These are phyloP conservation scores for Tetramorium parvispinum DNA, from an alignment of 1,140 invertebrate species.

Conservation along the genomic window DNA sequence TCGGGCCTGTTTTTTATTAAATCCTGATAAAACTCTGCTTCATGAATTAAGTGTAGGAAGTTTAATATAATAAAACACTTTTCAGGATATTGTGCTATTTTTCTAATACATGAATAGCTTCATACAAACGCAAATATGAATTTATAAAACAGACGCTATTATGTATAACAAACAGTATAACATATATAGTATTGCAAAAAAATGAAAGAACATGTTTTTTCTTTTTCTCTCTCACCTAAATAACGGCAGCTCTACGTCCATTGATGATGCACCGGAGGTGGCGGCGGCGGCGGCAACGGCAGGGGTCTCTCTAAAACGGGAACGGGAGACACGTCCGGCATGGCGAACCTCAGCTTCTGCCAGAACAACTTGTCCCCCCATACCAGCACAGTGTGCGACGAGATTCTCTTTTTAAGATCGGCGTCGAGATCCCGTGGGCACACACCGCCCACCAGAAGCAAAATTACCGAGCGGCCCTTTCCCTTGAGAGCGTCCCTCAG, in stretches of 20 bases:
- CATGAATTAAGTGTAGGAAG: background rate
- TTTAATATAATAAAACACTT: background rate
- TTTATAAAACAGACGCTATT: background rate
- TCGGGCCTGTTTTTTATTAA: constrained; percentile 10
- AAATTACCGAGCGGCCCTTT: constrained; percentile 92
- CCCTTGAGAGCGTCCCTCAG: constrained; percentile 96
- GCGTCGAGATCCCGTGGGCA: constrained; percentile 94
- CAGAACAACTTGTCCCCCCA: constrained; percentile 98
- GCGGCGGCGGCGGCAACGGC: constrained; percentile 85
- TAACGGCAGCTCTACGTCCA: constrained; percentile 85
- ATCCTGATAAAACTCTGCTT: background rate
- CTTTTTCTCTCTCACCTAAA: constrained; percentile 64
- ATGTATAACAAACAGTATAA: background rate
- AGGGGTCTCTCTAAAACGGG: constrained; percentile 87
- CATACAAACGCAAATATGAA: background rate
- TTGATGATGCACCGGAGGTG: constrained; percentile 83
- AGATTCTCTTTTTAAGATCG: constrained; percentile 94
- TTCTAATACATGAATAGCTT: background rate
- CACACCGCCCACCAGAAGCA: constrained; percentile 94
- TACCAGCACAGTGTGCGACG: constrained; percentile 95
- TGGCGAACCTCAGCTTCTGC: constrained; percentile 96
- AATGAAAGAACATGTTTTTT: background rate
- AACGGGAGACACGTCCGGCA: constrained; percentile 90
- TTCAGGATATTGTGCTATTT: background rate
- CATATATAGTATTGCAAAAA: background rate